These are phyloP conservation scores for Diprion similis DNA, from an alignment of 1,140 invertebrate species.

Conservation along the genomic window DNA sequence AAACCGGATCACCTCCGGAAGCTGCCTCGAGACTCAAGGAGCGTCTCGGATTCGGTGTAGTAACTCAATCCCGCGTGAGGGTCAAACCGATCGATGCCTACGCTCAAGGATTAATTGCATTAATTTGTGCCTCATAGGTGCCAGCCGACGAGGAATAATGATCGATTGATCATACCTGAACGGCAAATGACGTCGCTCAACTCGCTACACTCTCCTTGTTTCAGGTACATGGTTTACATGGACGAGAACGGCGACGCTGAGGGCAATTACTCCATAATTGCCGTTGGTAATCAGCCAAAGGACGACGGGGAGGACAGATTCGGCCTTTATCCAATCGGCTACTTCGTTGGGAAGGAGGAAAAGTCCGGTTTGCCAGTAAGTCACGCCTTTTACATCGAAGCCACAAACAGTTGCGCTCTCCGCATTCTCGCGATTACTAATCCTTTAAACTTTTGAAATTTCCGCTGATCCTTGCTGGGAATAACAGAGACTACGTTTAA, in stretches of 20 bases:
- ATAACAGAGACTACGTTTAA: constrained; percentile 73
- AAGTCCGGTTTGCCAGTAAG: constrained; percentile 66
- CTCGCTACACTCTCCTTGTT: background rate
- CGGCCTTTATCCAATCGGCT: constrained; percentile 79
- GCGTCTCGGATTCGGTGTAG: too few species aligned
- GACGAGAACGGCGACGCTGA: constrained; percentile 94
- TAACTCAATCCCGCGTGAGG: too few species aligned
- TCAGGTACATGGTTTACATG: constrained; percentile 88
- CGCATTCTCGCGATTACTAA: background rate
- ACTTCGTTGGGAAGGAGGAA: constrained; percentile 65
- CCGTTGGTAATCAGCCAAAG: constrained; percentile 60
- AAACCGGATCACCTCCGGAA: too few species aligned
- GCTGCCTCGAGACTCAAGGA: too few species aligned
- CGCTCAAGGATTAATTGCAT: too few species aligned
- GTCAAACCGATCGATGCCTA: too few species aligned
- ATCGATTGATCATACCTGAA: too few species aligned
- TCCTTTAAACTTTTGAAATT: too few species aligned
- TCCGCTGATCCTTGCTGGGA: constrained; percentile 23
- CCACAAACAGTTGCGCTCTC: too few species aligned
- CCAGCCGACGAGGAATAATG: too few species aligned
- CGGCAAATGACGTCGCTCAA: too few species aligned
- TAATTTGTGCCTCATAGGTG: too few species aligned
- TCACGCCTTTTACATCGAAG: constrained; percentile 30
- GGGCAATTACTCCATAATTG: constrained; percentile 94
- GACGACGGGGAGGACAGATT: constrained; percentile 56